Evolutionary conservation across 1,140 invertebrate species (phyloP).

Genomic region (Mya arenaria): DNA sequence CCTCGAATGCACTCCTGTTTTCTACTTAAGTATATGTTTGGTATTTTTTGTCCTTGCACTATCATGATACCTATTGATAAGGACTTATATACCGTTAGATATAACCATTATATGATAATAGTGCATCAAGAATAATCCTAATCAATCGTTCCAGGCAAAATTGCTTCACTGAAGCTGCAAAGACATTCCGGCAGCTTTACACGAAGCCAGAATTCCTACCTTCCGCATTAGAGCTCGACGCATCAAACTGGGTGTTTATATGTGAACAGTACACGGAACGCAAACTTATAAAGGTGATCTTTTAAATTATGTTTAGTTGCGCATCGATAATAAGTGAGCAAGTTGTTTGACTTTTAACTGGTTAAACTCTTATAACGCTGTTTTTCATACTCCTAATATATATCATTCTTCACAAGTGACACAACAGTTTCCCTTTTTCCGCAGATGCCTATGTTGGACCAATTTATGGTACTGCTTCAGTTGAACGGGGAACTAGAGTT

Average conservation of each 20-base stretch:
- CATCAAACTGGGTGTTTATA: constrained; percentile 91
- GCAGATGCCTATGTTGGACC: constrained; percentile 86
- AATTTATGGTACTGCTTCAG: constrained; percentile 88
- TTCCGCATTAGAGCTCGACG: constrained; percentile 87
- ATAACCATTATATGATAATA: neutral
- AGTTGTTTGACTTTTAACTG: no score
- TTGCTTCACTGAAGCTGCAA: constrained; percentile 89
- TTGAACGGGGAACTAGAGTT: constrained; percentile 87
- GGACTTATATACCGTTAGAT: neutral
- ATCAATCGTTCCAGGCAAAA: constrained; percentile 85
- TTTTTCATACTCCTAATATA: no score
- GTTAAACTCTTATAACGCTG: no score
- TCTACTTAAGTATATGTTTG: neutral
- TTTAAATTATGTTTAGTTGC: no score
- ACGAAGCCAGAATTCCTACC: constrained; percentile 89
- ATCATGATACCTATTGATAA: neutral
- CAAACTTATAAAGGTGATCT: constrained; percentile 87
- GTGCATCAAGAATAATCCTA: neutral
- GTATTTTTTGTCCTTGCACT: neutral
- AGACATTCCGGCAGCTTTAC: constrained; percentile 87
- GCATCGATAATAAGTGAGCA: no score
- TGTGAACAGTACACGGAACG: constrained; percentile 89
- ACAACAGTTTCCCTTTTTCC: constrained; percentile 20
- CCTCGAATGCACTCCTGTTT: neutral
- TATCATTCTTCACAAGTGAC: no score